Base-by-base conservation (phyloP, 2,113 vertebrate genomes). In the Pollachius pollachius region DNA sequence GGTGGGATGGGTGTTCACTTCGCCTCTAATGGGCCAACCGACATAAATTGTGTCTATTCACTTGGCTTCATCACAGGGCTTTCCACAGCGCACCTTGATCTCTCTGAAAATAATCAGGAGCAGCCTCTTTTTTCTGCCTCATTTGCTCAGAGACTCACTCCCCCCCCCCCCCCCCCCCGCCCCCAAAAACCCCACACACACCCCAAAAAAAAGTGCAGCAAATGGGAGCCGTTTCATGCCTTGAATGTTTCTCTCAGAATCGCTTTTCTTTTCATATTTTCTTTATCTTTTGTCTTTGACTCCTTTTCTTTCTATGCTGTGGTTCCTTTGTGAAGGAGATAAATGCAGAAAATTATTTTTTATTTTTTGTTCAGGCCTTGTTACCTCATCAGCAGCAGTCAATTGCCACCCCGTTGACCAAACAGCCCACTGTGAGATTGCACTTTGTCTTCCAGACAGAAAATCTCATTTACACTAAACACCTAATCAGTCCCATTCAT, bases 401-500 rank as follows among this genome's bases (percentile, higher is more conserved):
- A 83, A 86, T 87, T 85, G 83, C 79, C 81, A 68, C 84, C 83
- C 81, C 73, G 73, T 72, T 72, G 82, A 86, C 77, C 79, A 62
- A 57, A 6, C 68, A 78, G 78, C 83, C 76, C 79, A 81, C 57
- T 89, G 82, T 80, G 86, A 87, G 89, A 86, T 84, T 84, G 80
- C 70, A 89, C 83, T 88, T 90, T 88, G 84, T 89, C 86, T 91
- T 85, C 85, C 74, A 86, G 87, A 78, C 71, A 81, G 77, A 85
- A 89, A 89, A 89, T 87, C 90, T 89, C 77, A 90, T 89, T 91
- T 90, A 79, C 83, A 81, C 91, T 88, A 88, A 93, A 92, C 87
- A 88, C 84, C 90, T 91, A 92, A 93, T 93, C 92, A 93, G 88
- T 77, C 82, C 90, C 82, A 93, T 93, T 93, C 91, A 93, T 86